Percentiles rank a stretch among this genome's conserved stretches.
Evolutionary conservation across 1,140 invertebrate species (phyloP).

Genomic region (Pollicipes pollicipes): DNA sequence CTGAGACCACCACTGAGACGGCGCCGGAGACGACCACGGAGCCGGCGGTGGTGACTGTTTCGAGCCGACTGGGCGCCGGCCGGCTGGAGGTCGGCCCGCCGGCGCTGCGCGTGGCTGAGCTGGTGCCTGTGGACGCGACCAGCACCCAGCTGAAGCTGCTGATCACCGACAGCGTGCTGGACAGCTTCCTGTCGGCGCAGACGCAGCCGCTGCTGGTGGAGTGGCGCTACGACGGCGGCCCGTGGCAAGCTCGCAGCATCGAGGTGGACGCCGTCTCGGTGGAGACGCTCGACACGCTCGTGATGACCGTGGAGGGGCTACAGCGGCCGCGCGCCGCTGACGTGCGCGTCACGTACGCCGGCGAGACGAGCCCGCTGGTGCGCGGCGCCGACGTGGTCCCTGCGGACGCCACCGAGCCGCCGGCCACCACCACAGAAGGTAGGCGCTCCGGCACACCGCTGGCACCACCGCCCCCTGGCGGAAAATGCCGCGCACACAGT

Average conservation of each 20-base stretch:
- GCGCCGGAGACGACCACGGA: neutral
- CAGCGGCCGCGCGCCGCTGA: neutral
- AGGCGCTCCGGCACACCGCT: too few species aligned
- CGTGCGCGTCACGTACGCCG: neutral
- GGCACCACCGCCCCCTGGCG: too few species aligned
- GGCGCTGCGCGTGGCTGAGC: neutral
- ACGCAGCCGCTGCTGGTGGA: neutral
- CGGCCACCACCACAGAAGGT: slow-evolving; percentile 1
- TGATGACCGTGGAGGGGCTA: neutral
- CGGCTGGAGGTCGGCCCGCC: neutral
- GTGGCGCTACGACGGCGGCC: neutral
- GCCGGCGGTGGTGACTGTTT: too few species aligned
- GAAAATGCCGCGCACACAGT: too few species aligned
- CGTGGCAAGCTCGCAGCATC: neutral
- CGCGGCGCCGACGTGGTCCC: neutral
- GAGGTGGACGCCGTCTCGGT: neutral
- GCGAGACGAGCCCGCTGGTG: neutral
- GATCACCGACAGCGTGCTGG: neutral
- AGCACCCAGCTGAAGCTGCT: neutral
- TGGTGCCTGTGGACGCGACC: neutral
- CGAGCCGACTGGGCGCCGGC: neutral
- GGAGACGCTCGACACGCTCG: neutral
- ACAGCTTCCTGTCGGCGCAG: neutral
- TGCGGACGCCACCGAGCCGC: neutral
- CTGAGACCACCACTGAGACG: neutral